Evolutionary conservation across 1,140 invertebrate species (phyloP).

Genomic region (Melipona quadrifasciata): DNA sequence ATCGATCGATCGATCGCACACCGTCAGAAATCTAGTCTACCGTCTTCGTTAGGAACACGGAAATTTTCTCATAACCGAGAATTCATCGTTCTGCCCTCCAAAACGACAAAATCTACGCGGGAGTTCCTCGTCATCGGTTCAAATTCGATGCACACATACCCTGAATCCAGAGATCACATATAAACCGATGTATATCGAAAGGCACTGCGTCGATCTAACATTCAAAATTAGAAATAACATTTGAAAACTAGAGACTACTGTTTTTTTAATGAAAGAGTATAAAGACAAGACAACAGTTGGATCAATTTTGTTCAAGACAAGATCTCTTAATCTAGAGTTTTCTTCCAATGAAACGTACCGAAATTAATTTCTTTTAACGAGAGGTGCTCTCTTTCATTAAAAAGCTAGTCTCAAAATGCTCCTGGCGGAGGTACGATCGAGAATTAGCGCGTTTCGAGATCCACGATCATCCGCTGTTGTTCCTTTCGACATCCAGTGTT

Average conservation of each 20-base stretch:
- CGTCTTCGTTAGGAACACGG: neutral
- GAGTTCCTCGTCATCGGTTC: neutral
- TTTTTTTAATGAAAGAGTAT: too few relatives aligned
- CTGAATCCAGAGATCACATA: constrained; percentile 16
- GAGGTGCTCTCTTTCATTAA: too few relatives aligned
- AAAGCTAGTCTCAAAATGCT: too few relatives aligned
- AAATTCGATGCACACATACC: constrained; percentile 17
- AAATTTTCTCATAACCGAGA: neutral
- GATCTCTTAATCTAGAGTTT: too few relatives aligned
- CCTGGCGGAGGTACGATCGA: too few relatives aligned
- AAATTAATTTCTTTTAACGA: too few relatives aligned
- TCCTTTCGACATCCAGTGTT: constrained; percentile 42
- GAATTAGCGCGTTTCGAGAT: neutral
- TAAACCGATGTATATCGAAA: neutral
- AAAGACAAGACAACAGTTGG: neutral
- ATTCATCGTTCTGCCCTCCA: neutral
- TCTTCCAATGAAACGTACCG: too few relatives aligned
- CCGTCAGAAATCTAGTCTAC: too few relatives aligned
- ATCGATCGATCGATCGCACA: too few relatives aligned
- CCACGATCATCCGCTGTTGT: neutral
- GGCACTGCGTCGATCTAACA: neutral
- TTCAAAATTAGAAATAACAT: too few relatives aligned
- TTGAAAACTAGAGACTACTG: too few relatives aligned
- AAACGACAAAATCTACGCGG: neutral
- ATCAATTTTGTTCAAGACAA: too few relatives aligned